Base-by-base conservation (phyloP, 2,888 invertebrate genomes). In the Omphaloscelis lunosa region DNA sequence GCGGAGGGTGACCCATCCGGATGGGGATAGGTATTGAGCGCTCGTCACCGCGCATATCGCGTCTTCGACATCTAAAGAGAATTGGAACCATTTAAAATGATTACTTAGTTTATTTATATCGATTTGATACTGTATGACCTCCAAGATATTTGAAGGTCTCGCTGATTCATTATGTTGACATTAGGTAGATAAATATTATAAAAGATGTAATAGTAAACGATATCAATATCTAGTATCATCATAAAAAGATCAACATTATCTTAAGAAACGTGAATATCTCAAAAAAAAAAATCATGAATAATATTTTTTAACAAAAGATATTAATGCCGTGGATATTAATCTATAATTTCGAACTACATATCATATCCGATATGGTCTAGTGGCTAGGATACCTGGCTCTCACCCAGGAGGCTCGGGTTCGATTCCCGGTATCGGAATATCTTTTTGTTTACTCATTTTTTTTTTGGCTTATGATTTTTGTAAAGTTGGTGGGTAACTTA, bases 41-140 rank as follows among this genome's bases (percentile, higher is more conserved):
- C 98, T 98, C 4, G 98, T 98, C 76, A 99, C 98, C 2, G 98
- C 98, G 92, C 99, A 99, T 23, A 98, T 97, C 7, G 98, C 98
- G 41, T 98, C 98, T 80, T 97, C 97, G 12, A 98, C 97, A 86
- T 98, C 98, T 98, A 73, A 11, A 58, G 9, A 48, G 0, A 20
- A 69, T 27, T 34, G 11, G 15, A 39, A 9, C 27, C 67, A 67
- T 1, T 56, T 58, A 29, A 51, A 67, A 67, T 23, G 5, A 66
- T 66, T 34, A 34, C 34, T 34, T 66, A 0, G 12, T 66, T 20
- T 23, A 20, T 29, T 2, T 20, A 66, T 48, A 12, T 20, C 34
- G 29, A 56, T 59, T 53, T 65, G 17, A n/a, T 59, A 17, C 4
- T 51, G 9, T 17, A 4, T 58, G 56, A 72, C 68, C 56, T 72